phyloP scores from a whole-genome alignment of 2,888 invertebrate species.

The Resseliella maxima region DNA sequence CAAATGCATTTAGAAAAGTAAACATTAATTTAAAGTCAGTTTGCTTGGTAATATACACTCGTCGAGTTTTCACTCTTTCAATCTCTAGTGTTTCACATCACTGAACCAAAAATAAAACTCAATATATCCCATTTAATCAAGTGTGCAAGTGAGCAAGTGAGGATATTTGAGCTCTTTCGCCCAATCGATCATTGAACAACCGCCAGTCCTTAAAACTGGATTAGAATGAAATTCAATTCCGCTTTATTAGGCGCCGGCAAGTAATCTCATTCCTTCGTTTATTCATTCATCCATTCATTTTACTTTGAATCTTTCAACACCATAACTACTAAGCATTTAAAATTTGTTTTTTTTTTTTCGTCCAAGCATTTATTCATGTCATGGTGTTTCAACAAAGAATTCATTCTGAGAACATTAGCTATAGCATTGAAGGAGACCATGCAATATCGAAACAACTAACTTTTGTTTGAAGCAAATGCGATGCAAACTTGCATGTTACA shows the following conservation, averaged over 20 bases:
- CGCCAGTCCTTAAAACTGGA: not conserved
- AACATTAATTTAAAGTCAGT: slow-evolving; percentile 45
- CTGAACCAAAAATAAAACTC: slow-evolving; percentile 6
- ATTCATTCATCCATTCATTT: not conserved
- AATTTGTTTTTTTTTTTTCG: not conserved
- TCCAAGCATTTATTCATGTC: not conserved
- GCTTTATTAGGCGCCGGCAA: not conserved
- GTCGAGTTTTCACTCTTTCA: not conserved
- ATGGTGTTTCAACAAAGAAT: no score
- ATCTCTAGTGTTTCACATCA: not conserved
- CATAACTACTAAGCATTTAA: no score
- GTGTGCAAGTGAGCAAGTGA: slow-evolving; percentile 26
- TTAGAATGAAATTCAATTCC: slow-evolving; percentile 6
- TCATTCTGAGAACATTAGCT: not conserved
- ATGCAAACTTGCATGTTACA: not conserved
- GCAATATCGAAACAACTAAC: not conserved
- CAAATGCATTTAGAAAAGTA: slow-evolving; percentile 17
- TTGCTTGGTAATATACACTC: slow-evolving; percentile 19
- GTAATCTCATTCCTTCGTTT: not conserved
- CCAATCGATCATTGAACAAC: slow-evolving; percentile 38
- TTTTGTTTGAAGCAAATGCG: not conserved
- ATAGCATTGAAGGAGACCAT: not conserved
- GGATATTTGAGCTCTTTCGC: slow-evolving; percentile 14
- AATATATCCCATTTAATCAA: not conserved
- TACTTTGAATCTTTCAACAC: not conserved